Percentiles rank a stretch among this genome's conserved stretches.
Evolutionary conservation across 1,140 invertebrate species (phyloP).

Genomic region (Trachelipus rathkii): DNA sequence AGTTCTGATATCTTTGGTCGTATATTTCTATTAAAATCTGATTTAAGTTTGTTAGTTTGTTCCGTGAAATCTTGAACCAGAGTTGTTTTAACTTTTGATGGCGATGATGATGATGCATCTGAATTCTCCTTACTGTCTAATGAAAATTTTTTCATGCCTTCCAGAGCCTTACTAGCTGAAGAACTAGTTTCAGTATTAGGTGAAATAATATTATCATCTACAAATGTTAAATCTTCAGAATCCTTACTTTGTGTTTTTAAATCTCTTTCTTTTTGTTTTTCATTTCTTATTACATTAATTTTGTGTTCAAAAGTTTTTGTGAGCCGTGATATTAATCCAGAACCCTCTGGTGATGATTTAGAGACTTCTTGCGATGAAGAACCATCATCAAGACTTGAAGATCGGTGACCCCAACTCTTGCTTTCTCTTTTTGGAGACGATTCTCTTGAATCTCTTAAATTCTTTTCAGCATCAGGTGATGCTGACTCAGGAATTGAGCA

Average conservation of each 20-base stretch:
- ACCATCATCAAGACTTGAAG: neutral
- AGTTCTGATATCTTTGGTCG: neutral
- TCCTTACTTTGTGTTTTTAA: neutral
- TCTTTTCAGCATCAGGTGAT: neutral
- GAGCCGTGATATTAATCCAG: neutral
- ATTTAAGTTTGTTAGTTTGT: slow-evolving; percentile 11
- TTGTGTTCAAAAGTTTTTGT: neutral
- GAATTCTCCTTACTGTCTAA: neutral
- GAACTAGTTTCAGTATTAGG: neutral
- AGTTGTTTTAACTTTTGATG: neutral
- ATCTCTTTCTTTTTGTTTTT: neutral
- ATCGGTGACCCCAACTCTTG: neutral
- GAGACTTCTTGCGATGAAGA: neutral
- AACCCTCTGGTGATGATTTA: neutral
- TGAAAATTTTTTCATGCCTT: neutral
- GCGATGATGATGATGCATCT: neutral
- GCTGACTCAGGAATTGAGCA: neutral
- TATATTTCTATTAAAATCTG: slow-evolving; percentile 7
- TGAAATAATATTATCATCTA: neutral
- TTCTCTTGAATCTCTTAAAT: neutral
- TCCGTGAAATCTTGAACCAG: neutral
- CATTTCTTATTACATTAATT: neutral
- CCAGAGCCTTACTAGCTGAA: neutral
- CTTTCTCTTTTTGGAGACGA: neutral
- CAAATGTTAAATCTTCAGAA: neutral